Conservation (phyloP, 2,113 vertebrate species). For the Arenaria interpres region DNA sequence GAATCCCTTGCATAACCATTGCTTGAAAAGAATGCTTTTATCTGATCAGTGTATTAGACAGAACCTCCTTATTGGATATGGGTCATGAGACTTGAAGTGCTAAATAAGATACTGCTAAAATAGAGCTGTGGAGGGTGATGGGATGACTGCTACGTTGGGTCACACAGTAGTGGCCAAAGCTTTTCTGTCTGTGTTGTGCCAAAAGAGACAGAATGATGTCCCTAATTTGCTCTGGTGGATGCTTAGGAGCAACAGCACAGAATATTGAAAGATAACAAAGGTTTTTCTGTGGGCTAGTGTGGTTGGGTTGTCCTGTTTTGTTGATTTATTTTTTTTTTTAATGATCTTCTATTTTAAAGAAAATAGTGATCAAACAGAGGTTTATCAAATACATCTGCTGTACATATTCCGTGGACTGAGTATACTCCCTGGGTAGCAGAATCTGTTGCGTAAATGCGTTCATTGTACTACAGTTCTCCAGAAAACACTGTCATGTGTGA, state of each 20-base stretch:
- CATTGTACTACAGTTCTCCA: background rate
- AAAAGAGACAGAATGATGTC: background rate
- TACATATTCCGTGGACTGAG: background rate
- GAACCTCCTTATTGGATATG: constrained; percentile 44
- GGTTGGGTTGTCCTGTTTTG: background rate
- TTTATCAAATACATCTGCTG: background rate
- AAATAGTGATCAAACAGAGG: background rate
- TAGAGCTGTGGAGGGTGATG: background rate
- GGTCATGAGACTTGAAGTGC: constrained; percentile 26
- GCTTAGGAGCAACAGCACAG: background rate
- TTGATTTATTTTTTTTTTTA: background rate
- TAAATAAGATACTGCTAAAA: constrained; percentile 32
- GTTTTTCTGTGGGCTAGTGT: background rate
- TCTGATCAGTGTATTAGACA: constrained; percentile 43
- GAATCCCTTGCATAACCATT: constrained; percentile 24
- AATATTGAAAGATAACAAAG: background rate
- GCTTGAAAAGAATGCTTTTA: constrained; percentile 47
- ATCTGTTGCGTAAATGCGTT: background rate
- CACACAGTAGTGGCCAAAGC: background rate
- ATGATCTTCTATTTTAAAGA: background rate
- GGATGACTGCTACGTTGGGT: accelerated
- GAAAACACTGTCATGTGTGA: background rate
- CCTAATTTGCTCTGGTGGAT: background rate
- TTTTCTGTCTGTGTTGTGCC: background rate
- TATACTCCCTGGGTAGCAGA: background rate